phyloP scores from a whole-genome alignment of 2,113 vertebrate species.

The Sinocyclocheilus maitianheensis region DNA sequence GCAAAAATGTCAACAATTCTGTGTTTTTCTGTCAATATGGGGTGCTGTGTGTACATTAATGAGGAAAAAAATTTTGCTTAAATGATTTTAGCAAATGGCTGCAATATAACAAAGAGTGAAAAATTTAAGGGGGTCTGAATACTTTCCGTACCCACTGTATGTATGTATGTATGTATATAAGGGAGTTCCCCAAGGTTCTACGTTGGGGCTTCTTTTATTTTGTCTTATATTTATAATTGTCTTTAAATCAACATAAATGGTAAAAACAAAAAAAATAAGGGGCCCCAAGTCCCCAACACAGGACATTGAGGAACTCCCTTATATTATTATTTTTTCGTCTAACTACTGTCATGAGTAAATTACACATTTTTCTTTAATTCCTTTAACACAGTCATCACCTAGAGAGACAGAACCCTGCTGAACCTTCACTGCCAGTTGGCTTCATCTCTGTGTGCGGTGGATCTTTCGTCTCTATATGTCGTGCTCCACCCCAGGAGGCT shows the following conservation, averaged over 20 bases:
- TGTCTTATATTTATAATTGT: too few relatives aligned
- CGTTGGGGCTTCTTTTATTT: not conserved
- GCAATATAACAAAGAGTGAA: too few relatives aligned
- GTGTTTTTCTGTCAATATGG: too few relatives aligned
- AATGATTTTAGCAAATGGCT: too few relatives aligned
- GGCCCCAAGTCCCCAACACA: slow-evolving; percentile 7
- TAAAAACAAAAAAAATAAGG: not conserved
- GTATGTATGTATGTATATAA: too few relatives aligned
- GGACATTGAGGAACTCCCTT: not conserved
- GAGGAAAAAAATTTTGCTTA: too few relatives aligned
- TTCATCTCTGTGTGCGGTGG: not conserved
- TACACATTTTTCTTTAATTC: not conserved
- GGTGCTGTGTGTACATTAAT: too few relatives aligned
- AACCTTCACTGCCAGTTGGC: not conserved
- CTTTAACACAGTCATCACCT: slow-evolving; percentile 9
- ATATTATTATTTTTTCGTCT: not conserved
- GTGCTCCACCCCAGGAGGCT: not conserved
- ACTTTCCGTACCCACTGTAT: too few relatives aligned
- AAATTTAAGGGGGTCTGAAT: too few relatives aligned
- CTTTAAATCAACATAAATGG: not conserved
- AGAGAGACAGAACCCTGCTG: not conserved
- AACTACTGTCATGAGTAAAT: not conserved
- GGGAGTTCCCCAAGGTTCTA: not conserved
- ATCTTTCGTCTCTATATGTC: slow-evolving; percentile 3
- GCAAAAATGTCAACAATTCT: too few relatives aligned